A percentile compares a stretch with the other conserved stretches of the same genome.
Evolutionary conservation across 1,140 invertebrate genomes (phyloP).

Genomic region (Heliconius himera): DNA sequence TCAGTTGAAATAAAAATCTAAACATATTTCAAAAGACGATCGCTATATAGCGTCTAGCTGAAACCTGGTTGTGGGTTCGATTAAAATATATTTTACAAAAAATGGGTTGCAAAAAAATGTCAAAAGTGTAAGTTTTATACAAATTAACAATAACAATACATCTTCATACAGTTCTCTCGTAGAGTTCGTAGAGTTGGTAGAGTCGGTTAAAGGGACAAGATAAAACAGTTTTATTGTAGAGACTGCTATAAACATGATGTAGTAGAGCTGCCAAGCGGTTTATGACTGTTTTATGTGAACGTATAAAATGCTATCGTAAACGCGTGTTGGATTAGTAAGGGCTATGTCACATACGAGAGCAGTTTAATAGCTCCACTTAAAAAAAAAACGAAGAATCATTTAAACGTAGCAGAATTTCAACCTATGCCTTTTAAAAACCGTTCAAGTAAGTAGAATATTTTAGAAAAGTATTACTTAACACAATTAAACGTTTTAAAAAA

Average conservation of each 20-base stretch:
- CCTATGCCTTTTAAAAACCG: no score
- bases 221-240: conserved; percentile 38
- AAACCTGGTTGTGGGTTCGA: no score
- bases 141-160: not conserved
- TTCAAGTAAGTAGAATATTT: not conserved
- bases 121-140: not conserved
- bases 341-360: conserved; percentile 5
- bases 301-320: conserved; percentile 47
- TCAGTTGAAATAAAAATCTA: no score
- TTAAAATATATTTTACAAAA: no score
- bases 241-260: conserved; percentile 42
- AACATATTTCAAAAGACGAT: no score
- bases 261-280: conserved; percentile 37
- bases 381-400: no score
- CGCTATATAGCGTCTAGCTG: no score
- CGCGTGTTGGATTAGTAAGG: conserved; percentile 24
- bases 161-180: not conserved
- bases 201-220: conserved; percentile 28
- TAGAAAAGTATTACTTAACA: not conserved
- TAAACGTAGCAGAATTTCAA: no score
- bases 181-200: conserved; percentile 6
- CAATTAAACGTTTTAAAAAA: not conserved
- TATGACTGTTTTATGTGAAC: conserved; percentile 45
- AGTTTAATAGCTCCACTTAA: not conserved
- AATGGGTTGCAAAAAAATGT: no score